Percentiles rank a stretch among this genome's conserved stretches.
Conservation (phyloP, 2,113 vertebrate species). For the Oriolus oriolus region DNA sequence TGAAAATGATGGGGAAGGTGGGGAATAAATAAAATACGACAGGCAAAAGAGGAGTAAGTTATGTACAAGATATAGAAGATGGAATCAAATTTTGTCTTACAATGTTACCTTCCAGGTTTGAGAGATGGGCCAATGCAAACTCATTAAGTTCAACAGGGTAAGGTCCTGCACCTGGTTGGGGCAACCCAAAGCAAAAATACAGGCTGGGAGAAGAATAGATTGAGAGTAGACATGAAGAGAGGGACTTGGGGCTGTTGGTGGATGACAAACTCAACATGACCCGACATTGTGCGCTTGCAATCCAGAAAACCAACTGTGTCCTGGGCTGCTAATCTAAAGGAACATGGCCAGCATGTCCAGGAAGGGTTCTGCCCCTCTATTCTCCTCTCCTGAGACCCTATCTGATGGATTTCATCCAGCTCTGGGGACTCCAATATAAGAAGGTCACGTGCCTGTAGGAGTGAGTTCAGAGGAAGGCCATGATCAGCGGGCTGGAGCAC, state of each 20-base stretch:
- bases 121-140: not conserved
- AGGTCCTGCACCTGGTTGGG: fast-evolving
- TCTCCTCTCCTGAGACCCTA: not conserved
- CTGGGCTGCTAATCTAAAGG: not conserved
- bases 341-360: not conserved
- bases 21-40: not conserved
- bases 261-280: not conserved
- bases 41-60: not conserved
- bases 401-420: not conserved
- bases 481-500: not conserved
- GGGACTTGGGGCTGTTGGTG: not conserved
- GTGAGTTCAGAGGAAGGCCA: not conserved
- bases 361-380: not conserved
- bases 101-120: not conserved
- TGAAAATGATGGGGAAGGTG: not conserved
- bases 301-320: not conserved
- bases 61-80: not conserved
- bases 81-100: not conserved
- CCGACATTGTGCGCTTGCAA: fast-evolving
- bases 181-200: not conserved
- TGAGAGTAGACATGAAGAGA: not conserved
- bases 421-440: not conserved
- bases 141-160: not conserved
- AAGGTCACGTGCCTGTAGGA: not conserved
- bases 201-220: not conserved